These are phyloP conservation scores for Macrotus californicus DNA, from an alignment of 2,113 vertebrate species.

Conservation along the genomic window DNA sequence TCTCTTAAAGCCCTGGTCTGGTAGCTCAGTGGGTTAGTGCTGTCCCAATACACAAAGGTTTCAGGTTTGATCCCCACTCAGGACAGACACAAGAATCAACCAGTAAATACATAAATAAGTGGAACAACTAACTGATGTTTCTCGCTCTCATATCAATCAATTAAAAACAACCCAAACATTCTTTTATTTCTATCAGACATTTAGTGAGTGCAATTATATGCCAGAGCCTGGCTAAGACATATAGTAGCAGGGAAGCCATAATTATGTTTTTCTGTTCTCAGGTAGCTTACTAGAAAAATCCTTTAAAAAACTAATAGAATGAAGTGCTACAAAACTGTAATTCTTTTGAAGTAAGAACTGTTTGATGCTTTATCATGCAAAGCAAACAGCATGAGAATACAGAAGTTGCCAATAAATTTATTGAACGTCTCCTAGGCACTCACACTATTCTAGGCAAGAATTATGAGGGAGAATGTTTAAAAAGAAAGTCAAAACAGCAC, in stretches of 20 bases:
- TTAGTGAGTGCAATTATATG: not conserved
- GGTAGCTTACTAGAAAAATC: not conserved
- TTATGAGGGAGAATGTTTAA: not conserved
- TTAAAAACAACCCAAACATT: not conserved
- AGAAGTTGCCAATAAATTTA: not conserved
- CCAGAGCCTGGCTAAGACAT: slow-evolving; percentile 19
- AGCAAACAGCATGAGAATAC: not conserved
- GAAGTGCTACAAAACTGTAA: not conserved
- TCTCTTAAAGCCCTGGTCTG: too few relatives aligned
- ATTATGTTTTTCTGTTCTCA: slow-evolving; percentile 11
- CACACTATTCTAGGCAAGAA: not conserved
- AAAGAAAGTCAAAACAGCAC: not conserved
- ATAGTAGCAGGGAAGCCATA: not conserved
- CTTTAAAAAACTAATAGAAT: slow-evolving; percentile 9
- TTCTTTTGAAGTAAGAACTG: not conserved
- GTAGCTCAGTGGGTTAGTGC: too few relatives aligned
- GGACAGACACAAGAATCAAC: too few relatives aligned
- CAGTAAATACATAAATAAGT: too few relatives aligned
- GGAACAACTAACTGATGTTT: too few relatives aligned
- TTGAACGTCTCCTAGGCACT: not conserved
- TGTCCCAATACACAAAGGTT: too few relatives aligned
- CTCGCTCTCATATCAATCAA: too few relatives aligned
- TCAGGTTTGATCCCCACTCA: too few relatives aligned
- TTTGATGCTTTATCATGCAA: not conserved
- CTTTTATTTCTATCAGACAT: slow-evolving; percentile 26